These are phyloP conservation scores for Cephus rjabovi DNA, from an alignment of 2,888 invertebrate species.

Conservation along the genomic window DNA sequence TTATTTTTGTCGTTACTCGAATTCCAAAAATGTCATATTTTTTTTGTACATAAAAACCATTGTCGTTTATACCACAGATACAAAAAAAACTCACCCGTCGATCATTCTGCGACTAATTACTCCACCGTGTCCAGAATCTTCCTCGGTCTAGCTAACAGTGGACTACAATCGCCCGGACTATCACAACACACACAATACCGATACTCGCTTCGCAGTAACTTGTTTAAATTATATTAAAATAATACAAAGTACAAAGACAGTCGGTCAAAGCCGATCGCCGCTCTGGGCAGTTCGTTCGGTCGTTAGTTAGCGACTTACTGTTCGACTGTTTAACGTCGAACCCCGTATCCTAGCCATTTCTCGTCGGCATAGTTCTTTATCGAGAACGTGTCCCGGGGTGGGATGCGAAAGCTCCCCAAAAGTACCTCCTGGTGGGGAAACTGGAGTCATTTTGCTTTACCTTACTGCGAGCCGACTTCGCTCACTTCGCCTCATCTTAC, in stretches of 20 bases:
- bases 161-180: background rate
- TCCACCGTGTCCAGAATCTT: background rate
- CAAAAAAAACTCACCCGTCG: background rate
- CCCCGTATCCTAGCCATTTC: constrained; percentile 36
- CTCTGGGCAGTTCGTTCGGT: background rate
- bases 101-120: constrained; percentile 1
- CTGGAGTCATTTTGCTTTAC: background rate
- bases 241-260: background rate
- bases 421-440: constrained; percentile 28
- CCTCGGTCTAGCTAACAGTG: background rate
- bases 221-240: background rate
- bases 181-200: background rate
- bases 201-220: background rate
- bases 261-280: background rate
- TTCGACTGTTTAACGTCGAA: constrained; percentile 21
- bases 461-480: background rate
- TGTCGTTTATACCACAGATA: background rate
- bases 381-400: constrained; percentile 45
- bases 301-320: constrained; percentile 9
- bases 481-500: background rate
- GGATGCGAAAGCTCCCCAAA: constrained; percentile 52
- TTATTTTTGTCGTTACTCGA: background rate
- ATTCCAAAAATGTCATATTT: background rate
- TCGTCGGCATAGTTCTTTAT: constrained; percentile 47
- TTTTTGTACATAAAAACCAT: background rate